These are phyloP conservation scores for Spodoptera littoralis DNA, from an alignment of 2,888 invertebrate genomes.

Conservation along the genomic window DNA sequence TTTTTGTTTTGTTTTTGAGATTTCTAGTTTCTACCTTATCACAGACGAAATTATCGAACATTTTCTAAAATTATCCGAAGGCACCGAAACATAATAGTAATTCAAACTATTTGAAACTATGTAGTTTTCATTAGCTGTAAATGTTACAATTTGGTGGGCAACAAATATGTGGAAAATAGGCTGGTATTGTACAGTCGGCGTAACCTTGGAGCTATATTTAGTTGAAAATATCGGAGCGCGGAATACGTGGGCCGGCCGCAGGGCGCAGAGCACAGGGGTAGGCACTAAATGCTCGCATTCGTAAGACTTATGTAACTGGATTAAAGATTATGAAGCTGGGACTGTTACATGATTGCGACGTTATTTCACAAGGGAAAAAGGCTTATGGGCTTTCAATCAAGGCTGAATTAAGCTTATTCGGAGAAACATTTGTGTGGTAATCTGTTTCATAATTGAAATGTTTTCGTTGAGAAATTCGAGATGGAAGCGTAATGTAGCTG, in stretches of 20 bases:
- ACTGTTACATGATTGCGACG: constrained; percentile 6
- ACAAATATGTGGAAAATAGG: constrained; percentile 27
- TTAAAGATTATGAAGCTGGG: constrained; percentile 21
- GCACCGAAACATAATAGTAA: neutral
- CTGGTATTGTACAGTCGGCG: constrained; percentile 31
- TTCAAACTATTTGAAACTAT: constrained; percentile 35
- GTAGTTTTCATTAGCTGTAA: constrained; percentile 46
- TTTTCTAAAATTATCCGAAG: too few relatives aligned
- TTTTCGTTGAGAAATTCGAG: too few relatives aligned
- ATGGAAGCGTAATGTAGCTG: too few relatives aligned
- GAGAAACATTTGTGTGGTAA: too few relatives aligned
- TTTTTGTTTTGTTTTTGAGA: too few relatives aligned
- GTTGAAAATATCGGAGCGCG: constrained; percentile 39
- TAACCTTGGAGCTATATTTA: constrained; percentile 54
- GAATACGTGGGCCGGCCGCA: constrained; percentile 37
- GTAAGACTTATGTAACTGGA: constrained; percentile 40
- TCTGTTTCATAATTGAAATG: too few relatives aligned
- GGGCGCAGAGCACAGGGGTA: constrained; percentile 5
- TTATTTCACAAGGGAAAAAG: constrained; percentile 10
- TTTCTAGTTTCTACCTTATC: too few relatives aligned
- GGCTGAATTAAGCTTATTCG: neutral
- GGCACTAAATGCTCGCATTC: constrained; percentile 25
- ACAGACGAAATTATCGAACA: too few relatives aligned
- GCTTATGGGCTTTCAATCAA: constrained; percentile 5
- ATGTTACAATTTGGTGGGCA: constrained; percentile 36